phyloP scores from a whole-genome alignment of 2,888 invertebrate species.

The Athripsodes cinereus region DNA sequence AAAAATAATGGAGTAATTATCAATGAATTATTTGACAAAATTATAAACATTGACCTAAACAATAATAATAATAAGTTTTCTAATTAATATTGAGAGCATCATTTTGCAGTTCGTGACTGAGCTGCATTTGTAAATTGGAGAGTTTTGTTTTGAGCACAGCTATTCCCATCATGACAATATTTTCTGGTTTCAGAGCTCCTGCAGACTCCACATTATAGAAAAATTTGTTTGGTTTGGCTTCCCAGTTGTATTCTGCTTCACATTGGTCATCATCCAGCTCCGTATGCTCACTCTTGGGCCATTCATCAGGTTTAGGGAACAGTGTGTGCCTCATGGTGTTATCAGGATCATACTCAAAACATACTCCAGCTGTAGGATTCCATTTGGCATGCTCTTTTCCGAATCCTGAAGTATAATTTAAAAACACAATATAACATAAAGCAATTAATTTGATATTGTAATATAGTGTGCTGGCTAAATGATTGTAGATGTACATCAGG shows the following conservation, averaged over 20 bases:
- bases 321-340: constrained; percentile 94
- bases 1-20: too few relatives aligned
- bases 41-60: too few relatives aligned
- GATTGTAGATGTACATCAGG: too few relatives aligned
- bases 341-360: constrained; percentile 99
- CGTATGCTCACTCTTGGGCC: constrained; percentile 97
- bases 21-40: too few relatives aligned
- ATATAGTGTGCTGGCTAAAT: too few relatives aligned
- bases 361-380: constrained; percentile 98
- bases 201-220: constrained; percentile 95
- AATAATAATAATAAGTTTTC: constrained; percentile 30
- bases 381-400: constrained; percentile 99
- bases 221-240: constrained; percentile 94
- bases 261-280: constrained; percentile 88
- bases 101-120: constrained; percentile 80
- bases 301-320: constrained; percentile 94
- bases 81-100: constrained; percentile 72
- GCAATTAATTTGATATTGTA: too few relatives aligned
- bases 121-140: constrained; percentile 88
- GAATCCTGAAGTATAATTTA: constrained; percentile 54
- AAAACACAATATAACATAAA: too few relatives aligned
- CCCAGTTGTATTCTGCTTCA: constrained; percentile 93
- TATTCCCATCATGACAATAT: constrained; percentile 93
- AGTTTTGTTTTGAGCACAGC: constrained; percentile 91
- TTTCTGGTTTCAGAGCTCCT: constrained; percentile 92